Evolutionary conservation across 2,113 vertebrate genomes (phyloP).

Genomic region (Cyprinodon brontotheroides): DNA sequence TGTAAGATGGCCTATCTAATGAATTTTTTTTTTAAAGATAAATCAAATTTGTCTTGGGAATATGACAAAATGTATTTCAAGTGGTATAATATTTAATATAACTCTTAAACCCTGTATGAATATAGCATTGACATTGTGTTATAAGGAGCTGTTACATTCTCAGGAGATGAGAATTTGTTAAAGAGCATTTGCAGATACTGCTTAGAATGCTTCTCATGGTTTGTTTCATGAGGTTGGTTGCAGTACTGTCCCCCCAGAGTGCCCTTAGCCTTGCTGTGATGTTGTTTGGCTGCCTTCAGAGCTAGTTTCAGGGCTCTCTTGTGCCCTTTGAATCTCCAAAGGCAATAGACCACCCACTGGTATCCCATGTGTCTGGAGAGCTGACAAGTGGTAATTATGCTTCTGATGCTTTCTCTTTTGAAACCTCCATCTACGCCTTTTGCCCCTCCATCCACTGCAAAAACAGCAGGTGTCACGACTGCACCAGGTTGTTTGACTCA

Average conservation of each 20-base stretch:
- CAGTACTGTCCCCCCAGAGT: constrained; percentile 53
- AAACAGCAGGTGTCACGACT: constrained; percentile 56
- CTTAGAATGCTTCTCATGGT: constrained; percentile 62
- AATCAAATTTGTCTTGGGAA: not conserved
- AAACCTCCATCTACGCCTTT: constrained; percentile 39
- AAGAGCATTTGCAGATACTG: constrained; percentile 46
- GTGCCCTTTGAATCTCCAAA: constrained; percentile 65
- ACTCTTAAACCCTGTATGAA: no score
- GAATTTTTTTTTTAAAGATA: not conserved
- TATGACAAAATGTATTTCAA: not conserved
- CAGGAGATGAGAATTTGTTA: constrained; percentile 9
- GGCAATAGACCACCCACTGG: constrained; percentile 62
- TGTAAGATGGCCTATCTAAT: not conserved
- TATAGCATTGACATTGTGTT: not conserved
- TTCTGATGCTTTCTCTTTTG: constrained; percentile 53
- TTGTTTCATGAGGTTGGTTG: constrained; percentile 46
- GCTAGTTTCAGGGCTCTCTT: constrained; percentile 54
- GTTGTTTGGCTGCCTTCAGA: constrained; percentile 62
- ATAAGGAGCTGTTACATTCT: not conserved
- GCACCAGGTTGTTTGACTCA: constrained; percentile 14
- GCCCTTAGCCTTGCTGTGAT: constrained; percentile 60
- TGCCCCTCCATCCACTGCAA: constrained; percentile 42
- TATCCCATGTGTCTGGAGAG: constrained; percentile 54
- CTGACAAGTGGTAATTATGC: constrained; percentile 68
- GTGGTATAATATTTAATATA: not conserved